These are phyloP conservation scores for Meteorus cinctellus DNA, from an alignment of 2,888 invertebrate genomes.

Conservation along the genomic window DNA sequence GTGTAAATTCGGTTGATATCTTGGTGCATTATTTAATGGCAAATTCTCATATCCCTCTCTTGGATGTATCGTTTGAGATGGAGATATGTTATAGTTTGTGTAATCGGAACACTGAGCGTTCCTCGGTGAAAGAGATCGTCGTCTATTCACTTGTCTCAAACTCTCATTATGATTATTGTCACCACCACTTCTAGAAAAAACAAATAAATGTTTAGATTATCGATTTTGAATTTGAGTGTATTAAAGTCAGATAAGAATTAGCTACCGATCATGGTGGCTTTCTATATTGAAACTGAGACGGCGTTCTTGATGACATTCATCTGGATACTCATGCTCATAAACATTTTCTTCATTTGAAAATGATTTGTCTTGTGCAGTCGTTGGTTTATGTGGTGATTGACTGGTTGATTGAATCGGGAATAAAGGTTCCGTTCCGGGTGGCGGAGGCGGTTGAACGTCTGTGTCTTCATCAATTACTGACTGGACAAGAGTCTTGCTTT, in stretches of 20 bases:
- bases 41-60: conserved; percentile 68
- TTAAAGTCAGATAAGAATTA: conserved; percentile 47
- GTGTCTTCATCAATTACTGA: conserved; percentile 64
- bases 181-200: conserved; percentile 59
- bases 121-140: conserved; percentile 68
- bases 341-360: conserved; percentile 60
- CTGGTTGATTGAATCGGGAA: conserved; percentile 64
- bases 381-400: conserved; percentile 49
- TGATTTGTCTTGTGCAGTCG: conserved; percentile 52
- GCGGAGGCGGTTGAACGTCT: conserved; percentile 69
- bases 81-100: conserved; percentile 57
- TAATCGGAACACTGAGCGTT: conserved; percentile 67
- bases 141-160: conserved; percentile 63
- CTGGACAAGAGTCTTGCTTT: conserved; percentile 60
- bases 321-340: conserved; percentile 62
- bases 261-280: conserved; percentile 70
- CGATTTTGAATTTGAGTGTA: conserved; percentile 5
- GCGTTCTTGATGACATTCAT: conserved; percentile 65
- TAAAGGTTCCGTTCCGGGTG: conserved; percentile 69
- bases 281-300: conserved; percentile 69
- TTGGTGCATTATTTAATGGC: conserved; percentile 64
- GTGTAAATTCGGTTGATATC: conserved; percentile 67
- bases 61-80: conserved; percentile 63
- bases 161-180: conserved; percentile 66
- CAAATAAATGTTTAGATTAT: background rate